Evolutionary conservation across 2,797 vertebrate genomes (phyloP), one percentile per base, ranked within the genome.

Genomic region (Enteromius argenteus): DNA sequence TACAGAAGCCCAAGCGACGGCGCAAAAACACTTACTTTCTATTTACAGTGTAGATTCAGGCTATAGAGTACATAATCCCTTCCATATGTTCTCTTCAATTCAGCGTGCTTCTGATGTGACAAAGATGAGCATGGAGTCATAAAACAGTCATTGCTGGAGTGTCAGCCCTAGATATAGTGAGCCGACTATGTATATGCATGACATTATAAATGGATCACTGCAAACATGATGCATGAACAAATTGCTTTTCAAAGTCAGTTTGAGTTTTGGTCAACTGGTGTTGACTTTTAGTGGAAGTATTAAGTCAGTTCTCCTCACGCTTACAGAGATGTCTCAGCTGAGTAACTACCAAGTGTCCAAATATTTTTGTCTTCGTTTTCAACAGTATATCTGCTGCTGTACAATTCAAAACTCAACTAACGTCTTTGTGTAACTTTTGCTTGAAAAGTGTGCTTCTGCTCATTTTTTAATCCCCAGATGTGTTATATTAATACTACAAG

Each of bases 31-130:
- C 75, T 75, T 64, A 60, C 30, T 79, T 75, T 86, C 73, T 73
- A 77, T 58, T 67, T 21, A n/a, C n/a, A n/a, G n/a, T n/a, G n/a
- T n/a, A 10, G 76, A 68, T 39, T 67, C 46, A 60, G 37, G 23
- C 46, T 39, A 77, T 84, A 74, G 32, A 58, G 21, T 23, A 9
- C 13, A 72, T 86, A 85, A 88, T 53, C 39, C 39, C 30, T 84
- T 86, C 83, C 82, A 44, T 53, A 83, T 85, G 77, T 42, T 83
- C 42, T 73, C 69, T 79, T 81, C 68, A 17, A 81, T 56, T 46
- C 27, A 35, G 51, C 7, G 7, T 30, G 21, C 71, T 76, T 81
- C 68, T 79, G 27, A 80, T 83, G 56, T 71, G 62, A 89, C 14
- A 77, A 62, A 83, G 42, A 64, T 42, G 51, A 83, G 68, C 37